phyloP scores from a whole-genome alignment of 2,113 vertebrate species.

The Oenanthe melanoleuca region DNA sequence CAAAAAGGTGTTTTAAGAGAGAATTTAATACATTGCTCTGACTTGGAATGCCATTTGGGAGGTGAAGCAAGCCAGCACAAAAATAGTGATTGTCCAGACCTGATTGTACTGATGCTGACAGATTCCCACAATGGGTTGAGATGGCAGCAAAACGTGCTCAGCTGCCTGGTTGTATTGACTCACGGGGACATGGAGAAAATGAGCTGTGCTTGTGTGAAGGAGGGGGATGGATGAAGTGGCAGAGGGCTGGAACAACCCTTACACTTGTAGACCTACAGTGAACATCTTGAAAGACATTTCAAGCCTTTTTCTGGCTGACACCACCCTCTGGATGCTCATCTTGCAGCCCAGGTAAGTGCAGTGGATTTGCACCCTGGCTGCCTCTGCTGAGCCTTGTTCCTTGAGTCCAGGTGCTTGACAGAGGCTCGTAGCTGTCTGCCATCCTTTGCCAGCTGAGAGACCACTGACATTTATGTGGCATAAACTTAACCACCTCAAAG shows the following conservation, averaged over 20 bases:
- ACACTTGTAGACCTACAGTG: neutral
- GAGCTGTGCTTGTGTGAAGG: neutral
- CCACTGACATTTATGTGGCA: neutral
- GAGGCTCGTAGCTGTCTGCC: neutral
- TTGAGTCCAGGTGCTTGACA: rapidly evolving
- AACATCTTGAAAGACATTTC: neutral
- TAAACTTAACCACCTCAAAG: neutral
- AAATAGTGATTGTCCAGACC: neutral
- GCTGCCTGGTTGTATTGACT: rapidly evolving
- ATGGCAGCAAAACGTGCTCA: neutral
- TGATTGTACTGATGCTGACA: neutral
- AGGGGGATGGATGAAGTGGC: neutral
- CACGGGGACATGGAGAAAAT: neutral
- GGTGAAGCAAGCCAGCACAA: neutral
- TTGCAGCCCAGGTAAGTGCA: neutral
- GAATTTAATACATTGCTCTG: neutral
- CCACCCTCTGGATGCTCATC: rapidly evolving
- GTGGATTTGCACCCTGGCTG: rapidly evolving
- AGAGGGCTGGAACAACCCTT: neutral
- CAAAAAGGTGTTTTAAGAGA: neutral
- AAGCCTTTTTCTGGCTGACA: neutral
- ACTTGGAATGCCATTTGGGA: neutral
- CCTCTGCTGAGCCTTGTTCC: rapidly evolving
- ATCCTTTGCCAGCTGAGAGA: neutral
- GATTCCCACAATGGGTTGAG: neutral